phyloP scores from a whole-genome alignment of 1,140 invertebrate species.

The Pogonomyrmex californicus region DNA sequence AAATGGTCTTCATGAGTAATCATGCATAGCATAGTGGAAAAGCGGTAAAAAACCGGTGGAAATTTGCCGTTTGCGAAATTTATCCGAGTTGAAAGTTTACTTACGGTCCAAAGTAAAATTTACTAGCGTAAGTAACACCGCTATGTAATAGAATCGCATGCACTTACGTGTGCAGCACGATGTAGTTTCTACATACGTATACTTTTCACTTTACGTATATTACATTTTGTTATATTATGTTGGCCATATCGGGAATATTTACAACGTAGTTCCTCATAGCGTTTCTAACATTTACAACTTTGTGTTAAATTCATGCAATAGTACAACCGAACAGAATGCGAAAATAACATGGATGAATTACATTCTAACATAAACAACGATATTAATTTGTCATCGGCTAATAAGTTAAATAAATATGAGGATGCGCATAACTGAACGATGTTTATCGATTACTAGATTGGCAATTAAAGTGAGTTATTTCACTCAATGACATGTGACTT shows the following conservation, averaged over 20 bases:
- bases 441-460: not conserved
- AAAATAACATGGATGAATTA: not conserved
- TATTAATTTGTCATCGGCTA: not conserved
- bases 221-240: conserved; percentile 51
- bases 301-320: conserved; percentile 16
- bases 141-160: conserved; percentile 65
- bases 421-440: not conserved
- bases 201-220: conserved; percentile 32
- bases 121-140: conserved; percentile 50
- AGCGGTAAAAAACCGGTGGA: conserved; percentile 34
- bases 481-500: conserved; percentile 3
- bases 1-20: not conserved
- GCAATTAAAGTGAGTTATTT: conserved; percentile 65
- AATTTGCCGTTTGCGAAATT: conserved; percentile 53
- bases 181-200: conserved; percentile 32
- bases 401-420: conserved; percentile 1
- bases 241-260: conserved; percentile 47
- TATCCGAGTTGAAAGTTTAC: conserved; percentile 52
- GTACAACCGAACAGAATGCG: not conserved
- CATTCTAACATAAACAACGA: not conserved
- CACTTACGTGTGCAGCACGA: conserved; percentile 52
- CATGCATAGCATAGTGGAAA: not conserved
- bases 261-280: conserved; percentile 53
- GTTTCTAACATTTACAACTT: not conserved
- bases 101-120: conserved; percentile 67